Percentiles rank a stretch among this genome's conserved stretches.
phyloP scores from a whole-genome alignment of 1,140 invertebrate genomes.

The Laupala kohalensis region DNA sequence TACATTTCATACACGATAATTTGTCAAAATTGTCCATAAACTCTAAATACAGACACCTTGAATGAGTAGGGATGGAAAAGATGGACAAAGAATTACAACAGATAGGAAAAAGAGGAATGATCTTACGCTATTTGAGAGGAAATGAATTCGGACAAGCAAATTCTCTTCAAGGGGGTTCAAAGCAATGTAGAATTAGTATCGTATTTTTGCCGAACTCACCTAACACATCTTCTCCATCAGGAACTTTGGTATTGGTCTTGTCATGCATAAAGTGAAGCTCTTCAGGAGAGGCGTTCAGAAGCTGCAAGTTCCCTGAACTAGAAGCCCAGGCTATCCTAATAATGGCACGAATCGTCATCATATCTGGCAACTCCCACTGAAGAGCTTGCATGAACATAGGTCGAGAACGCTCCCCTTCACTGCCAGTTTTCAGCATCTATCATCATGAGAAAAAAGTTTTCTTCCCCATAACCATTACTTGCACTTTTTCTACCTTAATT shows the following conservation, averaged over 20 bases:
- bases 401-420: slow-evolving; percentile 35
- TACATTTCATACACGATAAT: too few relatives aligned
- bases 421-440: slow-evolving; percentile 32
- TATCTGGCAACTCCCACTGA: slow-evolving; percentile 49
- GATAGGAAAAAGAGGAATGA: too few relatives aligned
- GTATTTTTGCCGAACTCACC: too few relatives aligned
- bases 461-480: too few relatives aligned
- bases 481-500: too few relatives aligned
- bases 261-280: slow-evolving; percentile 37
- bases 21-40: too few relatives aligned
- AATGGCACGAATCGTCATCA: slow-evolving; percentile 50
- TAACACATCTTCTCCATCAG: slow-evolving; percentile 38
- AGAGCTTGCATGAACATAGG: slow-evolving; percentile 39
- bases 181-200: background rate
- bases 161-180: background rate
- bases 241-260: slow-evolving; percentile 15
- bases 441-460: too few relatives aligned
- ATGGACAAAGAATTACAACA: too few relatives aligned
- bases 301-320: slow-evolving; percentile 52
- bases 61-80: too few relatives aligned
- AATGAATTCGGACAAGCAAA: background rate
- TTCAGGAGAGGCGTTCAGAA: slow-evolving; percentile 49
- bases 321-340: slow-evolving; percentile 68
- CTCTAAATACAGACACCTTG: background rate
- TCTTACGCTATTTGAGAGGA: too few relatives aligned